Base-by-base conservation (phyloP, 2,797 vertebrate species). In the Peromyscus eremicus region DNA sequence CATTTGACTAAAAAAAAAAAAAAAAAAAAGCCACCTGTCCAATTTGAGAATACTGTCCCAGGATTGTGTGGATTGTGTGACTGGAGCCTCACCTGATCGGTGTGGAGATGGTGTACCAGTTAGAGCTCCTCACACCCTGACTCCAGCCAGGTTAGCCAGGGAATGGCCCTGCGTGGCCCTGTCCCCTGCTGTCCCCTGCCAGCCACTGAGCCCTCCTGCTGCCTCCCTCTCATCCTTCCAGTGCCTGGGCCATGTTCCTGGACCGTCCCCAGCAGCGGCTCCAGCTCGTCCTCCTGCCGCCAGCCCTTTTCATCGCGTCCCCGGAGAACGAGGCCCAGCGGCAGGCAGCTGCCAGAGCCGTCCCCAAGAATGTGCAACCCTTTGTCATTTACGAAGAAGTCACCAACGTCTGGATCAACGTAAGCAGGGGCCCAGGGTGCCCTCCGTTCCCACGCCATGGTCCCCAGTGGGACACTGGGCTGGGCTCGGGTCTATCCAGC, bases 161-260 rank as follows among this genome's bases (percentile, higher is more conserved):
- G 71, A 79, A 49, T 29, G 55, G 37, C 19, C 29, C 19, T 3
- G 14, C 1, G 10, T 25, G 43, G 55, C 25, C 27, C 55, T 43
- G 70, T 8, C 27, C 25, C 49, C 8, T 6, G 8, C 40, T 10
- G n/a, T 17, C 37, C 21, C 11, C 21, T 8, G 12, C 49, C 68
- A 73, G 40, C 9, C 57, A 11, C 95, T 85, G 68, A 95, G 21
- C 75, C 73, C n/a, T 25, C 64, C 25, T 19, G 6, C 16, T 0
- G 0, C 23, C 55, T 19, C 19, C 55, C 52, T 40, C 29, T 8
- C 3, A 0, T 37, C 66, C 96, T 91, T 77, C 21, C 96, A 99
- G 99, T 52, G 99, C 99, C 95, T 99, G 99, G 99, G 99, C 99
- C 55, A 99, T 99, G 99, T 98, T 99, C 91, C 98, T 99, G 91